Evolutionary conservation across 2,797 vertebrate species (phyloP), one percentile per base, ranked within the genome.

Genomic region (Chiropotes sagulatus): DNA sequence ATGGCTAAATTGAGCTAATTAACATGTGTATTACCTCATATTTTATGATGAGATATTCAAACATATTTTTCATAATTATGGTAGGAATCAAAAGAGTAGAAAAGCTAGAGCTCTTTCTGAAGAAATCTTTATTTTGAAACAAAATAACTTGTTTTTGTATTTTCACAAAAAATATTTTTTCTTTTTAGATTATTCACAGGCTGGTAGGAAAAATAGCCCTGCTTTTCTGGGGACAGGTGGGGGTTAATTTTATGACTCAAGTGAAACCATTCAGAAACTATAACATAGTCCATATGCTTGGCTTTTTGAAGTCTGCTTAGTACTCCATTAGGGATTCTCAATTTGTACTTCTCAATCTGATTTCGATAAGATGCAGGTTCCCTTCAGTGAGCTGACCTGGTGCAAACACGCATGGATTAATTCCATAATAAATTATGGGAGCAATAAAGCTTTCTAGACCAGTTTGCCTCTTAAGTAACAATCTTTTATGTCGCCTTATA

Each of bases 281-380:
- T 99, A 99, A 99, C 98, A 98, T 95, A 98, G 95, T 99, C 99
- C 99, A 99, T 99, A 99, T 99, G 99, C 96, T 94, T 97, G 96
- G 64, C 96, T 98, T 98, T 99, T 99, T 99, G 98, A 99, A 99
- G 99, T 99, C 98, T 79, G 97, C 98, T 99, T 98, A 98, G 98
- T 98, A 98, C 97, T 99, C 98, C 99, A 98, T 99, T 98, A 98
- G 98, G 98, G 98, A 98, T 98, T 98, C 98, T 98, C 46, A 33
- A 98, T 98, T 98, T 98, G 97, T 98, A 97, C 97, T 98, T 98
- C 97, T 98, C 98, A 99, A 98, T 99, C 98, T 99, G 98, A 99
- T 98, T 99, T 98, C 97, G 98, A 98, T 99, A 98, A 98, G 98
- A 98, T 90, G 94, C 98, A 98, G 97, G 95, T 98, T 99, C 98